Evolutionary conservation across 2,113 vertebrate species (phyloP), one percentile per base, ranked within the genome.

Genomic region (Ictalurus furcatus): DNA sequence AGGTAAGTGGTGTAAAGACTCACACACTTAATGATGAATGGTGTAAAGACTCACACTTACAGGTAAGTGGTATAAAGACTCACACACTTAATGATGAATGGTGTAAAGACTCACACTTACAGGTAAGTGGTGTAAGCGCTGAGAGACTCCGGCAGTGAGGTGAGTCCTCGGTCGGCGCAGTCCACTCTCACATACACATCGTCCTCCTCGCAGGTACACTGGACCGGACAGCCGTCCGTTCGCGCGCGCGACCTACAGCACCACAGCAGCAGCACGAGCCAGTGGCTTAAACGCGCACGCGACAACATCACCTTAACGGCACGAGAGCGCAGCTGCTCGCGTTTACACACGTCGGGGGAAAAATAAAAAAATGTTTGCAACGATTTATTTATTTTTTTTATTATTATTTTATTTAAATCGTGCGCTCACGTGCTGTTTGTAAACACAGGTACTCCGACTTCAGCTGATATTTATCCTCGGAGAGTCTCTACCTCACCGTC

Each of bases 111-210:
- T 11, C 16, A 52, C 14, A 88, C 87, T 88, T 44, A 88, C 87
- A 88, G 87, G 65, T 83, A 88, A 11, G 23, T 40, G 52, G 79
- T 83, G 87, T 25, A n/a, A 8, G 56, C 14, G 87, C 87, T 88
- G 63, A 88, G 14, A 2, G 37, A 11, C 25, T 25, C n/a, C 9
- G 87, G 87, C 9, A 73, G 65, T 34, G 79, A 37, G 6, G 30
- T 58, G 52, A 88, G 87, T 28, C 80, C 87, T 3, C 48, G 87
- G 63, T 88, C 87, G 1, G 63, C 21, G 28, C 87, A 88, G 65
- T 88, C 87, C 67, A 73, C 87, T n/a, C 80, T 67, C 80, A 84
- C 23, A 69, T 58, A 56, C 65, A 28, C 65, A 14, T 80, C 65
- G 67, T 83, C 65, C 79, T 73, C 30, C 16, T 88, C 87, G 34